phyloP scores from a whole-genome alignment of 2,888 invertebrate genomes.

The Cactoblastis cactorum region DNA sequence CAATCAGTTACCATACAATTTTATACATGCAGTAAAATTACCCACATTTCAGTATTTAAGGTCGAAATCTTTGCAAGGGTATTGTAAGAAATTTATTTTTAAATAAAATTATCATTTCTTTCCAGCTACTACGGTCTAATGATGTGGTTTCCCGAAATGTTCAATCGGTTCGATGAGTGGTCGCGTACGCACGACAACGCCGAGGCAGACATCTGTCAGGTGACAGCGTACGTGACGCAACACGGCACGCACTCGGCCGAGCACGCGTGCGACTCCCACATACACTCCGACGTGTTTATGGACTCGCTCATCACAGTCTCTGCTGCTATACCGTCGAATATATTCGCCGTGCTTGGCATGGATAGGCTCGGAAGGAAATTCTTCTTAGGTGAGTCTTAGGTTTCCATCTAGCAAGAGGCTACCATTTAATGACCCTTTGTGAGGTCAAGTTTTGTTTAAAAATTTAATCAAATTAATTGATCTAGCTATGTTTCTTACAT shows the following conservation, averaged over 20 bases:
- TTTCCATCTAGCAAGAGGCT: neutral
- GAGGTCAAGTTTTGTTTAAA: too few relatives aligned
- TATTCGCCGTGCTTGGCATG: constrained; percentile 90
- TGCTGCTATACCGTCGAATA: constrained; percentile 91
- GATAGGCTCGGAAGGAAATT: constrained; percentile 92
- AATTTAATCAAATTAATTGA: too few relatives aligned
- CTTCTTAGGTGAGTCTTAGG: constrained; percentile 81
- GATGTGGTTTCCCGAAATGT: constrained; percentile 98
- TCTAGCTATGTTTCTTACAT: too few relatives aligned
- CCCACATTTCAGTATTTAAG: too few relatives aligned
- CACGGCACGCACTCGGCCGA: constrained; percentile 80
- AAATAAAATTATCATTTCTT: too few relatives aligned
- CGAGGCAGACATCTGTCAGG: constrained; percentile 85
- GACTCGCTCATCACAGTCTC: constrained; percentile 93
- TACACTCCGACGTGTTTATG: constrained; percentile 89
- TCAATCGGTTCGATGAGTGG: constrained; percentile 93
- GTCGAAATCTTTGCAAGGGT: too few relatives aligned
- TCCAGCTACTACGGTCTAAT: constrained; percentile 93
- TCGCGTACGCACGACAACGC: constrained; percentile 82
- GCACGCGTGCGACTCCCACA: constrained; percentile 83
- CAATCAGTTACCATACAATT: too few relatives aligned
- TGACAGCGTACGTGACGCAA: constrained; percentile 87
- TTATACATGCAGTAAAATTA: too few relatives aligned
- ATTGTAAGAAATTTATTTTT: too few relatives aligned
- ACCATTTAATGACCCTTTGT: constrained; percentile 2